phyloP scores from a whole-genome alignment of 1,140 invertebrate species.

The Heliconius congener region DNA sequence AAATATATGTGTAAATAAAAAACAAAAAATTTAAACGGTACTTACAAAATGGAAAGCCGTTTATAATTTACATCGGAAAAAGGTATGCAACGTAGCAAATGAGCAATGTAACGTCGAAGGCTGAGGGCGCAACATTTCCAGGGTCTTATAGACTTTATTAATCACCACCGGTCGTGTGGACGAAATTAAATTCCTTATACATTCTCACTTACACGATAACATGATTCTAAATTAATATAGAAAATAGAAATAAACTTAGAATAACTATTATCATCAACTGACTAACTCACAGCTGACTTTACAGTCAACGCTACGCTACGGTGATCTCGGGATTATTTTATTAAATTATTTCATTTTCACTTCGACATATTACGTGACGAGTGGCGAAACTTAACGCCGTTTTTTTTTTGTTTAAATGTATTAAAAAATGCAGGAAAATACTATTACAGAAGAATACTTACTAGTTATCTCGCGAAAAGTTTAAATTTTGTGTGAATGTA shows the following conservation, averaged over 20 bases:
- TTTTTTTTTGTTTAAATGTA: neutral
- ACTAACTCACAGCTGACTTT: too few species aligned
- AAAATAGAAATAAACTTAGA: too few species aligned
- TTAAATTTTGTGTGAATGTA: neutral
- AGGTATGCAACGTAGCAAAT: neutral
- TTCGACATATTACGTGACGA: neutral
- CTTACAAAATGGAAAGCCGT: neutral
- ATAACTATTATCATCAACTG: too few species aligned
- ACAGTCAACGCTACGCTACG: too few species aligned
- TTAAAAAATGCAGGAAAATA: neutral
- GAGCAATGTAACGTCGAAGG: neutral
- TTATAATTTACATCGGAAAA: neutral
- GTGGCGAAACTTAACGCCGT: neutral
- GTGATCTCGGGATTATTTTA: too few species aligned
- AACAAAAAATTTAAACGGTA: neutral
- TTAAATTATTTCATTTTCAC: too few species aligned
- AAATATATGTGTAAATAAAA: neutral
- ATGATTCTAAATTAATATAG: too few species aligned
- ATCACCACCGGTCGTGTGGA: neutral
- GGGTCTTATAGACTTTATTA: constrained; percentile 8
- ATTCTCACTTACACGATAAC: neutral
- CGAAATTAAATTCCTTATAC: constrained; percentile 6
- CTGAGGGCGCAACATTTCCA: constrained; percentile 1
- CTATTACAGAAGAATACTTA: neutral
- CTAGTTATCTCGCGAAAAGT: too few species aligned